These are phyloP conservation scores for Trichosurus vulpecula DNA, from an alignment of 2,797 vertebrate species.

Conservation along the genomic window DNA sequence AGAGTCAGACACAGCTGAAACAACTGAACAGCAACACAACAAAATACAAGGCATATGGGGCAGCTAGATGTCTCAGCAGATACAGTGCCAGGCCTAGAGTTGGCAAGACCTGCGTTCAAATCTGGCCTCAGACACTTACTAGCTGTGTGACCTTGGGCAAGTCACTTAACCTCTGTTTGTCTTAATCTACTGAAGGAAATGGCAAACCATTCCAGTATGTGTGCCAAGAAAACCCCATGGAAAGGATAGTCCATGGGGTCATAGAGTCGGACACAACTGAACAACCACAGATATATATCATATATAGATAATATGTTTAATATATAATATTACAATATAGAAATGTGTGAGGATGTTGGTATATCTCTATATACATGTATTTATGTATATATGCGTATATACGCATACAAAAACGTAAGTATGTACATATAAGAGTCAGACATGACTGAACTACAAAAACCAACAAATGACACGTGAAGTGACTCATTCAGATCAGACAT, in stretches of 20 bases:
- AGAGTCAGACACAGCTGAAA: neutral
- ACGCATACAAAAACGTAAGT: neutral
- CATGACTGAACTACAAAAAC: neutral
- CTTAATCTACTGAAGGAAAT: neutral
- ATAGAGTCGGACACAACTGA: neutral
- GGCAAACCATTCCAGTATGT: neutral
- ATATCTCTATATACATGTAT: neutral
- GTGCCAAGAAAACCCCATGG: neutral
- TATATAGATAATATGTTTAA: neutral
- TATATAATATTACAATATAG: neutral
- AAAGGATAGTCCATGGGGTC: neutral
- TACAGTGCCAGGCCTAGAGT: neutral
- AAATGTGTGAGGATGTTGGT: neutral
- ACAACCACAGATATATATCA: neutral
- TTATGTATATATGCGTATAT: neutral
- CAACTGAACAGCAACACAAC: neutral
- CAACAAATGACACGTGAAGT: too few species aligned
- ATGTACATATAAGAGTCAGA: neutral
- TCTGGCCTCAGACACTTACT: neutral
- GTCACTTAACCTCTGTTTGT: neutral
- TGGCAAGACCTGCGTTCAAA: neutral
- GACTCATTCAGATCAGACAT: neutral
- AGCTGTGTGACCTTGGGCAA: neutral
- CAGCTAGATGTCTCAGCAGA: neutral
- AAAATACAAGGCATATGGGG: neutral